Conservation (phyloP, 1,140 invertebrate genomes). For the Tigriopus japonicus region DNA sequence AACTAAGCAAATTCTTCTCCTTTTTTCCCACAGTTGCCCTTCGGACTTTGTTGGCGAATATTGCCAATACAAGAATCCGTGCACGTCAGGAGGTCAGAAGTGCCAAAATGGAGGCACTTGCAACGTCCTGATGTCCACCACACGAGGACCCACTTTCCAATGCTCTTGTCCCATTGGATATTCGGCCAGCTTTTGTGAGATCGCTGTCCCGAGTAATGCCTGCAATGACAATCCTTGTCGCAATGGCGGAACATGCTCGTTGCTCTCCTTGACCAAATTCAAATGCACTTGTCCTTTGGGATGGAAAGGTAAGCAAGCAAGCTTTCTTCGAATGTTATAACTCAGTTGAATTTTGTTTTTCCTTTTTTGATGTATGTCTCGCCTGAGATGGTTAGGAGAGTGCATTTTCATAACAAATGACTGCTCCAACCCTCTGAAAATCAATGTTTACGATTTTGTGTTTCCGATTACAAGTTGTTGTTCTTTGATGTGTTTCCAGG, state of each 20-base stretch:
- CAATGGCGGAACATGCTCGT: slow-evolving; percentile 62
- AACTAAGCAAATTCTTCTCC: not conserved
- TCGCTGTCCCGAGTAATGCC: slow-evolving; percentile 54
- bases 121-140: slow-evolving; percentile 43
- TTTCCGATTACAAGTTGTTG: slow-evolving; percentile 17
- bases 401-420: not conserved
- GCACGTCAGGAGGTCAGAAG: slow-evolving; percentile 54
- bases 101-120: slow-evolving; percentile 87
- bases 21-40: slow-evolving; percentile 57
- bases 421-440: not conserved
- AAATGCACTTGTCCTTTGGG: slow-evolving; percentile 62
- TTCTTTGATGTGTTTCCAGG: slow-evolving; percentile 37
- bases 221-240: slow-evolving; percentile 71
- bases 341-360: too few relatives aligned
- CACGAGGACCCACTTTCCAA: slow-evolving; percentile 47
- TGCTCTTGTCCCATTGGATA: slow-evolving; percentile 77
- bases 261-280: slow-evolving; percentile 50
- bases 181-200: slow-evolving; percentile 78
- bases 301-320: slow-evolving; percentile 60
- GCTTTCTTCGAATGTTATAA: too few relatives aligned
- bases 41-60: slow-evolving; percentile 76
- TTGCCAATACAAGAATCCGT: slow-evolving; percentile 80
- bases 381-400: too few relatives aligned
- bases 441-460: slow-evolving; percentile 16
- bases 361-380: too few relatives aligned